Conservation (phyloP, 2,113 vertebrate species). For the Takifugu bimaculatus region DNA sequence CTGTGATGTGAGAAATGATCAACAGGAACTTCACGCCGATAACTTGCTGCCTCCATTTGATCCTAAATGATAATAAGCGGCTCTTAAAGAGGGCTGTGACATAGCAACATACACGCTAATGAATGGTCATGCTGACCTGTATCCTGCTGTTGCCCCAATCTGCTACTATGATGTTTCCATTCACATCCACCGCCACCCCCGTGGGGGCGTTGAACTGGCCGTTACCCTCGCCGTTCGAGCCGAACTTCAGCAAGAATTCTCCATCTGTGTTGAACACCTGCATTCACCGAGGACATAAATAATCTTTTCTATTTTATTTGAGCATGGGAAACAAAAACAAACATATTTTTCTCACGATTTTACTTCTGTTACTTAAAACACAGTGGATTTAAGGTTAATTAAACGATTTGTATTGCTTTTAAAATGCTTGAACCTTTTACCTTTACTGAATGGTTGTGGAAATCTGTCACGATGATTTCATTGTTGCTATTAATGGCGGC, state of each 20-base stretch:
- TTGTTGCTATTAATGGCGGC: conserved; percentile 98
- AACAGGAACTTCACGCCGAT: too few relatives aligned
- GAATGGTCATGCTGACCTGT: conserved; percentile 76
- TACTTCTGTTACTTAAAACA: background rate
- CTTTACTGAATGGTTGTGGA: conserved; percentile 99
- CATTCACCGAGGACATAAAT: background rate
- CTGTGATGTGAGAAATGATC: too few relatives aligned
- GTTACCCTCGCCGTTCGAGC: conserved; percentile 96
- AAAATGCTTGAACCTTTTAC: conserved; percentile 58
- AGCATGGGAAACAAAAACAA: background rate
- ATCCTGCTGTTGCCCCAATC: conserved; percentile 99
- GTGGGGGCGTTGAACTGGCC: conserved; percentile 98
- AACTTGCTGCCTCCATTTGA: too few relatives aligned
- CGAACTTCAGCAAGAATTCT: conserved; percentile 95
- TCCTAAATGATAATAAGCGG: too few relatives aligned
- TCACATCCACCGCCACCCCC: conserved; percentile 93
- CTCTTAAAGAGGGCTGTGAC: too few relatives aligned
- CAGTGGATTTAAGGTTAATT: too few relatives aligned
- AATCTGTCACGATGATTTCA: conserved; percentile 96
- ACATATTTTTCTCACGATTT: background rate
- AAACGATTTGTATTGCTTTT: background rate
- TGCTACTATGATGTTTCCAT: conserved; percentile 96
- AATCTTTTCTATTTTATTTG: background rate
- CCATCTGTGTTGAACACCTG: conserved; percentile 98
- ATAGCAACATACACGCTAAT: background rate